Evolutionary conservation across 2,113 vertebrate species (phyloP), one percentile per base, ranked within the genome.

Genomic region (Nesoenas mayeri): DNA sequence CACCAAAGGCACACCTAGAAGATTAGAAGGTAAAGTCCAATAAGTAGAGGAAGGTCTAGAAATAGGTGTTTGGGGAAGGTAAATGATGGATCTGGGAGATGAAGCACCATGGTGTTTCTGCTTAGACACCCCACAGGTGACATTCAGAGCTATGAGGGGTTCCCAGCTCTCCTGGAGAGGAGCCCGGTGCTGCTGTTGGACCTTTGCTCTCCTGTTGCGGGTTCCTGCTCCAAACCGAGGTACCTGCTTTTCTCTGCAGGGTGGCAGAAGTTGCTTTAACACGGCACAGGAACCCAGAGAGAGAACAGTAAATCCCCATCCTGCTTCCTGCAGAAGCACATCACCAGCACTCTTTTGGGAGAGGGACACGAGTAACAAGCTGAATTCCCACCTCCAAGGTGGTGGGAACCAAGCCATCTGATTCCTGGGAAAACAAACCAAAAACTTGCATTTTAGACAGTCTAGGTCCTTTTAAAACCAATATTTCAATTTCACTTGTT

Each of bases 331-430:
- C 57, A 40, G 28, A 16, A 60, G 14, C 18, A 5, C 16, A 31
- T 50, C 56, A 38, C 51, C 13, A 1, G 32, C 2, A 0, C 5
- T 56, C 3, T 79, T 56, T 17, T 0, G 3, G 36, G 19, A 85
- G 21, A 48, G 22, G 32, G 42, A 60, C 19, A n/a, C 13, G 18
- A 48, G 18, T 7, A 20, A 14, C n/a, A 13, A 85, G 38, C 22
- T 72, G 24, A 47, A 20, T 47, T 65, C 60, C 61, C 44, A 9
- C 47, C 48, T 40, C 71, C 3, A 1, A 25, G 40, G 48, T 42
- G 19, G 12, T 31, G 26, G 22, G 44, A 70, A 8, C 61, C 18
- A 25, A 28, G n/a, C 20, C 26, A 11, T 38, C 22, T 26, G 15
- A 34, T 20, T 15, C 14, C 44, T 48, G 13, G 12, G 12, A 57